These are phyloP conservation scores for Drosophila prosaltans DNA, from an alignment of 1,140 invertebrate species.

Conservation along the genomic window DNA sequence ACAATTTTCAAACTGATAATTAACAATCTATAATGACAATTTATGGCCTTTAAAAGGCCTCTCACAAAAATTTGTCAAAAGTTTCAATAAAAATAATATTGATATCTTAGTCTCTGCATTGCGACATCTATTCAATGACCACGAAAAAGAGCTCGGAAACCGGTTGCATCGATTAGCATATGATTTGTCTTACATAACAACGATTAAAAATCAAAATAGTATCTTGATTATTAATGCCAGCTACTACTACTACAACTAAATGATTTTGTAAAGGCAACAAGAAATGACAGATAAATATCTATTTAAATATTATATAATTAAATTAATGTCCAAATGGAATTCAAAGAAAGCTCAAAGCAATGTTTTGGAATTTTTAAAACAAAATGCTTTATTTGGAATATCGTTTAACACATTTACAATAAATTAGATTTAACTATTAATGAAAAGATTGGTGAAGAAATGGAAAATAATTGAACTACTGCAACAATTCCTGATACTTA, in stretches of 20 bases:
- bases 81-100: constrained; percentile 13
- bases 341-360: not conserved
- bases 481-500: constrained; percentile 19
- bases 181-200: constrained; percentile 60
- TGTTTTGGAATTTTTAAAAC: not conserved
- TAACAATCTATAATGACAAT: not conserved
- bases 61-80: constrained; percentile 52
- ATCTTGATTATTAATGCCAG: constrained; percentile 43
- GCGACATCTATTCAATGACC: constrained; percentile 50
- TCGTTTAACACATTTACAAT: constrained; percentile 49
- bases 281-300: not conserved
- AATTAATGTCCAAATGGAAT: not conserved
- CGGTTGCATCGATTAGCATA: constrained; percentile 68
- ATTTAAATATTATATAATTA: constrained; percentile 24
- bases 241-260: constrained; percentile 15
- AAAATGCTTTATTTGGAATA: constrained; percentile 51
- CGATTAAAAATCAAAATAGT: constrained; percentile 32
- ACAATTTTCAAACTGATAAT: constrained; percentile 21
- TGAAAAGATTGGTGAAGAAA: constrained; percentile 35
- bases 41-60: constrained; percentile 20
- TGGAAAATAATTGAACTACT: constrained; percentile 18
- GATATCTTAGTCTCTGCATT: constrained; percentile 32
- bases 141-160: constrained; percentile 41
- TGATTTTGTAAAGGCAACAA: constrained; percentile 15
- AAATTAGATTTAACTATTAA: constrained; percentile 66